A percentile compares a stretch with the other conserved stretches of the same genome.
phyloP scores from a whole-genome alignment of 2,797 vertebrate species.

The Sylvia borin region DNA sequence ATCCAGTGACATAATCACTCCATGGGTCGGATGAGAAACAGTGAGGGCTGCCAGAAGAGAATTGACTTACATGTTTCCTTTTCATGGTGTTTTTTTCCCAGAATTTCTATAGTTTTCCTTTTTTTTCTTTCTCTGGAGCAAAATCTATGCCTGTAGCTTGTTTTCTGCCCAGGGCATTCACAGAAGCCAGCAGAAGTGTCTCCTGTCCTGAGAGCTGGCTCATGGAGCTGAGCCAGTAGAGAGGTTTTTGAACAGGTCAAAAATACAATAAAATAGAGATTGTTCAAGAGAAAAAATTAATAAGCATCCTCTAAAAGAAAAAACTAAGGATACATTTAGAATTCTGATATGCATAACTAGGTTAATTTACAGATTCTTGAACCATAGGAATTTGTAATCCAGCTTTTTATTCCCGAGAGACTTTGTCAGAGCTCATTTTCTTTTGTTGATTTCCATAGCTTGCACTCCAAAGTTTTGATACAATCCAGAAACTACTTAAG shows the following conservation, averaged over 20 bases:
- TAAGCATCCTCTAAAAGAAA: background rate
- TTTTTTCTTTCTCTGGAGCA: background rate
- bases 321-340: background rate
- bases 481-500: conserved; percentile 92
- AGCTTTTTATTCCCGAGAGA: background rate
- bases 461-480: conserved; percentile 90
- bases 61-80: background rate
- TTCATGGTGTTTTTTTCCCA: background rate
- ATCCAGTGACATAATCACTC: background rate
- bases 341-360: background rate
- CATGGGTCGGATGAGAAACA: rapidly evolving
- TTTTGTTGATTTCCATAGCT: conserved; percentile 77
- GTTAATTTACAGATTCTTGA: background rate
- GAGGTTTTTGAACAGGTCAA: background rate
- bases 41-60: background rate
- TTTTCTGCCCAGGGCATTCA: background rate
- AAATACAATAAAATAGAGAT: background rate
- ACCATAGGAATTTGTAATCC: background rate
- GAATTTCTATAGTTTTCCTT: background rate
- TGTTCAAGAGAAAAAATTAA: background rate
- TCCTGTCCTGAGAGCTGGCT: background rate
- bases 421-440: background rate
- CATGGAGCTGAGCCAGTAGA: conserved; percentile 7
- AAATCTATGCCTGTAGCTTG: background rate
- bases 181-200: background rate